phyloP scores from a whole-genome alignment of 2,113 vertebrate genomes.

The Callaeas wilsoni region DNA sequence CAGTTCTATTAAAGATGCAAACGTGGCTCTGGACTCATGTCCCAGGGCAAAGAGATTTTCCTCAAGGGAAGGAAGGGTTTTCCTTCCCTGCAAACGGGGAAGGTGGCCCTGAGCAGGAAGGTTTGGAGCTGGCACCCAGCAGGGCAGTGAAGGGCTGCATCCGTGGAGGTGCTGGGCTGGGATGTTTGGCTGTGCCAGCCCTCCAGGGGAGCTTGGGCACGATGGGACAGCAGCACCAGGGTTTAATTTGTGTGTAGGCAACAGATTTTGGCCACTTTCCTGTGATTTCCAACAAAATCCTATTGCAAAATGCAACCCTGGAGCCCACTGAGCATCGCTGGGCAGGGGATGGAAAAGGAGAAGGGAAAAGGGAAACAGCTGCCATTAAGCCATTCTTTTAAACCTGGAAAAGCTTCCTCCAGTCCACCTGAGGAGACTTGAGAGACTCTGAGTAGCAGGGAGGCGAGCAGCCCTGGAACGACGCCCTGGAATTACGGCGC shows the following conservation, averaged over 20 bases:
- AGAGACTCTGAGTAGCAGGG: neutral
- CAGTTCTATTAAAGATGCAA: neutral
- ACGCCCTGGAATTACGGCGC: neutral
- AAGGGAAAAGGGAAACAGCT: neutral
- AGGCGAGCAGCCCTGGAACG: conserved; percentile 17
- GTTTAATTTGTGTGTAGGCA: neutral
- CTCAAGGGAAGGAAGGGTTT: neutral
- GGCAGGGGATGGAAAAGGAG: neutral
- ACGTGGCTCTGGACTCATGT: neutral
- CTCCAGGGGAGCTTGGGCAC: neutral
- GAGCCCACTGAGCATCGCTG: neutral
- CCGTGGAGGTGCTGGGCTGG: neutral
- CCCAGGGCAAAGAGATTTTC: neutral
- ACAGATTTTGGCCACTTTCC: neutral
- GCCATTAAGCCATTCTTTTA: neutral
- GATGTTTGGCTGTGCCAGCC: neutral
- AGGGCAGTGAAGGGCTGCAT: neutral
- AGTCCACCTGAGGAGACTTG: neutral
- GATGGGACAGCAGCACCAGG: neutral
- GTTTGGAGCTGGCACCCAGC: neutral
- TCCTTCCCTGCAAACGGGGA: neutral
- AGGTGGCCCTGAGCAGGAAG: neutral
- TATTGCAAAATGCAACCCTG: neutral
- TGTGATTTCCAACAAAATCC: neutral
- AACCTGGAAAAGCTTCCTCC: neutral